These are phyloP conservation scores for Meloe dianella DNA, from an alignment of 2,888 invertebrate species.

Conservation along the genomic window DNA sequence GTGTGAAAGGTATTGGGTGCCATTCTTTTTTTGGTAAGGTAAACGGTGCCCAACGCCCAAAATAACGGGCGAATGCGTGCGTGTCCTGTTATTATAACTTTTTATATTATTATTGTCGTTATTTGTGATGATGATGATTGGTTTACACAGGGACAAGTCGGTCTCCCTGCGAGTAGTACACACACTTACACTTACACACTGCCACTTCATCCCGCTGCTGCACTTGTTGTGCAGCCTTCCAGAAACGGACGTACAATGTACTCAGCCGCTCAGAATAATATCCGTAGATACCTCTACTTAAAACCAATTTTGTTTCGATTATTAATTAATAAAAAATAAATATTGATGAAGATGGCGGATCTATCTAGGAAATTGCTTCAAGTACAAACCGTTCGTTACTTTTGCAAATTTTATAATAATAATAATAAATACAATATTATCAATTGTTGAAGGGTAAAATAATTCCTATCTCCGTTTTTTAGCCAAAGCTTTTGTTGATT, in stretches of 20 bases:
- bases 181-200: slow-evolving; percentile 41
- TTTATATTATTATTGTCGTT: slow-evolving; percentile 44
- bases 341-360: slow-evolving; percentile 51
- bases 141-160: slow-evolving; percentile 51
- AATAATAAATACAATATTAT: slow-evolving; percentile 60
- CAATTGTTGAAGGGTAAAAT: slow-evolving; percentile 58
- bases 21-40: neutral
- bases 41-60: neutral
- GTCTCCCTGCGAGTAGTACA: slow-evolving; percentile 53
- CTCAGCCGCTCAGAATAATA: slow-evolving; percentile 47
- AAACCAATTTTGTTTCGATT: slow-evolving; percentile 24
- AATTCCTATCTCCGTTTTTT: slow-evolving; percentile 54
- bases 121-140: slow-evolving; percentile 42
- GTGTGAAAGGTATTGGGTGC: slow-evolving; percentile 46
- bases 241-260: slow-evolving; percentile 56
- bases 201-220: slow-evolving; percentile 50
- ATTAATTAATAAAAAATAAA: slow-evolving; percentile 13
- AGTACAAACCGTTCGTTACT: slow-evolving; percentile 76
- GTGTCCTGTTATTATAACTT: slow-evolving; percentile 43
- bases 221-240: slow-evolving; percentile 51
- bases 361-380: slow-evolving; percentile 67
- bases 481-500: slow-evolving; percentile 44
- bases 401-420: slow-evolving; percentile 74
- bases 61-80: slow-evolving; percentile 26
- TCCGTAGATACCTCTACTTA: slow-evolving; percentile 50